Base-by-base conservation (phyloP, 2,113 vertebrate species). In the Muntiacus reevesi region DNA sequence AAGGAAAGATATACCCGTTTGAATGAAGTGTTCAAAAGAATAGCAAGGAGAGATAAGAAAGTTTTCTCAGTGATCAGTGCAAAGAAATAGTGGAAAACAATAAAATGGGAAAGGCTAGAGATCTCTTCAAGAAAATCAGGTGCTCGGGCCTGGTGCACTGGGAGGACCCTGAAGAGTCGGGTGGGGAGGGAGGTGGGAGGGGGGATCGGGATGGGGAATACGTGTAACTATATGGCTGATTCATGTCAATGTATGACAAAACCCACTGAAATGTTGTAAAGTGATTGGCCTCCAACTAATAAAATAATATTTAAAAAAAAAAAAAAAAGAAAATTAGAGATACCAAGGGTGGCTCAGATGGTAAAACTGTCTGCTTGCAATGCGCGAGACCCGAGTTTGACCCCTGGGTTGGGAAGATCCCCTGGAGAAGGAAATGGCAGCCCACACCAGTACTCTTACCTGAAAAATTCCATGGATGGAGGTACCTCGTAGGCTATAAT, bases 391-490 rank as follows among this genome's bases (percentile, higher is more conserved):
- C 33, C 1, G 3, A 7, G 7, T 67, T 6, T 71, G 67, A 67
- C n/a, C 62, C 62, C 67, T 71, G n/a, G 9, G n/a, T 12, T 0
- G 0, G 9, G 17, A 71, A 36, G 9, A 36, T 40, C n/a, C n/a
- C 9, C 67, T 40, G 67, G 64, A 36, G 10, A 36, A 71, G n/a
- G n/a, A 71, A 71, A 23, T 40, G 9, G 67, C 67, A 71, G 40
- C 19, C 17, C n/a, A 71, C 67, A 11, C n/a, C 67, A 71, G 19
- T 71, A 36, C 15, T 71, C 17, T 71, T 71, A 11, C n/a, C n/a
- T 40, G n/a, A 19, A 36, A 40, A 36, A 71, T 36, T 23, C 67
- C 67, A 71, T 40, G 67, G 19, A 19, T 67, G 33, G 62, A 8
- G 33, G 16, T n/a, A n/a, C 16, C 62, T 67, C 7, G 1, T 67